A percentile compares a stretch with the other conserved stretches of the same genome.
phyloP scores from a whole-genome alignment of 2,113 vertebrate species.

The Chamaetylas fuelleborni region DNA sequence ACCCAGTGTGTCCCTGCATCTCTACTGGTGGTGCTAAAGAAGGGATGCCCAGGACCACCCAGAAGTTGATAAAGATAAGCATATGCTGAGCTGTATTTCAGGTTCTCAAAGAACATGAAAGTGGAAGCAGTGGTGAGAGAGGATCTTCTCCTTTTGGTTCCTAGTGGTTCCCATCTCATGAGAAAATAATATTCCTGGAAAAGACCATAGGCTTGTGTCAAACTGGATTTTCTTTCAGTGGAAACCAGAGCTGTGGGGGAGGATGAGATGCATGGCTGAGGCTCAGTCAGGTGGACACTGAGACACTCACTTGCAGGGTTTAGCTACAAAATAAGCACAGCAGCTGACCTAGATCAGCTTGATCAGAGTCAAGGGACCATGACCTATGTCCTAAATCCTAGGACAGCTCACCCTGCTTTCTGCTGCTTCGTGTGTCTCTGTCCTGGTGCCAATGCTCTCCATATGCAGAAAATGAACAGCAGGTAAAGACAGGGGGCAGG shows the following conservation, averaged over 20 bases:
- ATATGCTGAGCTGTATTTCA: background rate
- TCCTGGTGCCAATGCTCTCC: background rate
- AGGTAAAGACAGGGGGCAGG: accelerated
- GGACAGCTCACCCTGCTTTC: background rate
- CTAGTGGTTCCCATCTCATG: background rate
- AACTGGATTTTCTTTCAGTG: background rate
- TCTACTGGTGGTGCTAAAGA: background rate
- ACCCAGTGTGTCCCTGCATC: background rate
- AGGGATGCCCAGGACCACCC: background rate
- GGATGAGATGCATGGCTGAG: background rate
- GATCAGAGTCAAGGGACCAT: background rate
- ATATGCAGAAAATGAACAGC: background rate
- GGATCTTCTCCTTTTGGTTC: background rate
- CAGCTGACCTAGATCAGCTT: background rate
- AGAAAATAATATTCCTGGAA: background rate
- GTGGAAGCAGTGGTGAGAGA: background rate
- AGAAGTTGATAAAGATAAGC: background rate
- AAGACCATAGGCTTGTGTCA: background rate
- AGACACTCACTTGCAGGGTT: background rate
- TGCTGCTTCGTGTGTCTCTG: background rate
- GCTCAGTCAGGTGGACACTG: background rate
- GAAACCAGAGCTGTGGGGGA: background rate
- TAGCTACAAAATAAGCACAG: background rate
- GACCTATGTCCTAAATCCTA: background rate
- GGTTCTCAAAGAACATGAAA: background rate